Evolutionary conservation across 2,797 vertebrate species (phyloP), one percentile per base, ranked within the genome.

Genomic region (Etheostoma perlongum): DNA sequence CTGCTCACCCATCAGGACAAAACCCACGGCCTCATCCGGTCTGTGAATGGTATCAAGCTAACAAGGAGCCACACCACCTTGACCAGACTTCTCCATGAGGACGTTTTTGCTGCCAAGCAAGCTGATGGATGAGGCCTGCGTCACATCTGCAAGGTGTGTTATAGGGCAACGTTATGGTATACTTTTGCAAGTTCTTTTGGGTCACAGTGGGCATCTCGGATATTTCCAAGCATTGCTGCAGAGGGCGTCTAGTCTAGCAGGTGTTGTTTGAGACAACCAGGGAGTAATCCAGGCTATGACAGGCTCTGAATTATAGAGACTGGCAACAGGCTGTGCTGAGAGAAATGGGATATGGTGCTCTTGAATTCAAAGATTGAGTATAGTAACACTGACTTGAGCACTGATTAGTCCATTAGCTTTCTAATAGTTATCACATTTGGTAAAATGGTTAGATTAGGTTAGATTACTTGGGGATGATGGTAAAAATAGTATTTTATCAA

Each of bases 281-380:
- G 76, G 79, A 84, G 72, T 83, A 87, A 83, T 83, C 69, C 81
- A 60, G 61, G 60, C 68, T 79, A 54, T 84, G 86, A 85, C 87
- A 82, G 81, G 40, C 55, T 79, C 36, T 83, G 88, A 92, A 79
- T 92, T 91, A 89, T 90, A 61, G 79, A 87, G 81, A 87, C 58
- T 74, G 68, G 77, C 76, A 91, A 78, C 79, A 78, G 78, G 48
- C 73, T 78, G 63, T 42, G 30, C 80, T 62, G 33, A 66, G 66
- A 74, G 85, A 87, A 88, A 87, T 63, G 30, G 74, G 74, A 90
- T 85, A 76, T 11, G 52, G 40, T 49, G 23, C 67, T 82, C 46
- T 57, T 61, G 60, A 78, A 86, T 73, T 67, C 66, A 71, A 73
- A 79, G 69, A 76, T 53, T 44, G 57, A 81, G 33, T 67, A 33